Conservation (phyloP, 2,797 vertebrate genomes). For the Sparus aurata region DNA sequence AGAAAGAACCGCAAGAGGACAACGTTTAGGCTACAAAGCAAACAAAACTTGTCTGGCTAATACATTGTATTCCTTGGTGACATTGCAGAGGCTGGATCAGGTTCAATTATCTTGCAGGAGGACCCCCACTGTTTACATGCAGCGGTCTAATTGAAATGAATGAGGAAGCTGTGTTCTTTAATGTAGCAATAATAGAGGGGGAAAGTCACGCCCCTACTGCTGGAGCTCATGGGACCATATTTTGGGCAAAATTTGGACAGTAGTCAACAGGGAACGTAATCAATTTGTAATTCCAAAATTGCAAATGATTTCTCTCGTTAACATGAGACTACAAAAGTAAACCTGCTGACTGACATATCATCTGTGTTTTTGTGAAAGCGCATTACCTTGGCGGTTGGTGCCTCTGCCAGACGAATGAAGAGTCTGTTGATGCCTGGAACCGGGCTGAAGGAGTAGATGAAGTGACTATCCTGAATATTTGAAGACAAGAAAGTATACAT, state of each 20-base stretch:
- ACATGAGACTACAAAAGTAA: no score
- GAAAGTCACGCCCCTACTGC: no score
- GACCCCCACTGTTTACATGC: background rate
- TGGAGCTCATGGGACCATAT: no score
- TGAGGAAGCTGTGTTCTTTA: background rate
- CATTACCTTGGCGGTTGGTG: constrained; percentile 93
- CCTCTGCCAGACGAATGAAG: constrained; percentile 93
- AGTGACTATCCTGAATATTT: constrained; percentile 93
- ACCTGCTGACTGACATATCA: no score
- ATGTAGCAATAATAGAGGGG: background rate
- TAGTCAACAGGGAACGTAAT: no score
- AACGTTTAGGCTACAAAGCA: background rate
- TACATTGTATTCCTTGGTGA: background rate
- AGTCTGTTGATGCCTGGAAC: constrained; percentile 92
- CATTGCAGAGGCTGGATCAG: background rate
- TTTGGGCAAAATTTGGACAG: no score
- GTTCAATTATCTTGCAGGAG: background rate
- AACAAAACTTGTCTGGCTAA: background rate
- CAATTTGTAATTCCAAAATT: no score
- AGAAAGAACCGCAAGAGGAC: background rate
- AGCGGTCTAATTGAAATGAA: background rate
- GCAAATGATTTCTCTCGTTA: no score
- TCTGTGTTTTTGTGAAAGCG: background rate
- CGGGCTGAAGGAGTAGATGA: constrained; percentile 98
- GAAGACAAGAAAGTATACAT: constrained; percentile 30